These are phyloP conservation scores for Diadumene lineata DNA, from an alignment of 92 coral and sea anemone species.

Conservation along the genomic window DNA sequence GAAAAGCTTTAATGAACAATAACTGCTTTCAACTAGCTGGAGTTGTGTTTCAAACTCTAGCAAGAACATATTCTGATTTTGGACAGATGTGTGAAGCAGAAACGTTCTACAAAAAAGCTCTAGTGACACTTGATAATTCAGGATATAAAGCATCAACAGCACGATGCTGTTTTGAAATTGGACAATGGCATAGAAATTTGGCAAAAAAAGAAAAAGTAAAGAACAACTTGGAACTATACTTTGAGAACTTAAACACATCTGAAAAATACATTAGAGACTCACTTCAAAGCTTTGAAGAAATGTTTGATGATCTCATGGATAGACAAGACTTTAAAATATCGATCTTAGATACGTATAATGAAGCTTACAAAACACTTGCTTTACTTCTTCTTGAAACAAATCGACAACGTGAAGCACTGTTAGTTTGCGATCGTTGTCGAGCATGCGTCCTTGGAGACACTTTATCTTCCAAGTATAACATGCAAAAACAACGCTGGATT, in stretches of 20 bases:
- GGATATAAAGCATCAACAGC: too few species aligned
- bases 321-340: slow-evolving; percentile 5
- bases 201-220: too few species aligned
- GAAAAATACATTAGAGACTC: not conserved
- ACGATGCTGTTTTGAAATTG: not conserved
- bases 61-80: too few species aligned
- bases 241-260: not conserved
- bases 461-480: not conserved
- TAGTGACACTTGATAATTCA: too few species aligned
- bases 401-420: not conserved
- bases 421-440: slow-evolving; percentile 20
- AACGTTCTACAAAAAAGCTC: too few species aligned
- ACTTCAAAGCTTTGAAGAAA: not conserved
- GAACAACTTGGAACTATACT: not conserved
- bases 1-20: too few species aligned
- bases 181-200: not conserved
- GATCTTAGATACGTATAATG: slow-evolving; percentile 3
- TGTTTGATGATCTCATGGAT: slow-evolving; percentile 1
- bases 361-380: slow-evolving; percentile 2
- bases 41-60: too few species aligned
- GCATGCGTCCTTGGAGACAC: slow-evolving; percentile 12
- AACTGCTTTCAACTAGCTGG: too few species aligned
- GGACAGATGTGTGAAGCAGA: too few species aligned
- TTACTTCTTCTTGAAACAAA: not conserved
- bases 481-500: not conserved